Base-by-base conservation (phyloP, 2,888 invertebrate species). In the Timema podura region DNA sequence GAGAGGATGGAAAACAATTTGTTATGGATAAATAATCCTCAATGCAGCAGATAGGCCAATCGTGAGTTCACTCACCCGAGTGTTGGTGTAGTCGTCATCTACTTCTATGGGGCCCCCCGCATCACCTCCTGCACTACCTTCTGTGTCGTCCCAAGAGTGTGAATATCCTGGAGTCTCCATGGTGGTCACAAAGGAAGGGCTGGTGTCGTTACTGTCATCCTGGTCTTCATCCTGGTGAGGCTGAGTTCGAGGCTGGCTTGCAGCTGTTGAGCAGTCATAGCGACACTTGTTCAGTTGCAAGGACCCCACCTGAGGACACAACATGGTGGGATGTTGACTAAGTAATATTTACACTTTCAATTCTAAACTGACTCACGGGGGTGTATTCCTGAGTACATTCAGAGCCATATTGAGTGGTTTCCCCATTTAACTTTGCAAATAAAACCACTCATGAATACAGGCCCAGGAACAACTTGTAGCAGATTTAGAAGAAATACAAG, bases 231-330 rank as follows among this genome's bases (percentile, higher is more conserved):
- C 66, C 10, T 10, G 10, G 45, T 3, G 5, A n/a, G 16, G 16
- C 49, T n/a, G 7, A 5, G 59, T 16, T 10, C 54, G 68, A 72
- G 54, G 70, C 68, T 15, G 65, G 71, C 69, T 70, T 67, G 76
- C 46, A 81, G 81, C 74, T 80, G 81, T 44, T 51, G 87, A 85
- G 76, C 92, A 92, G 0, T 89, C 88, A 78, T 91, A 92, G 71
- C 87, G 86, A 78, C 92, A 92, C 51, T 87, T 85, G 45, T 86
- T 86, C 70, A 92, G 83, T 59, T 87, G 84, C 68, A 92, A 81
- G 6, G 85, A 84, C 11, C 91, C 92, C 70, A 83, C 78, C 84
- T 88, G 78, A n/a, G 59, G 16, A n/a, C 79, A 70, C 67, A 73
- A 73, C 48, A 74, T 74, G 70, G 76, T 77, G 89, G 87, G 48